A percentile compares a stretch with the other conserved stretches of the same genome.
phyloP scores from a whole-genome alignment of 1,140 invertebrate genomes.

The Drosophila malerkotliana region DNA sequence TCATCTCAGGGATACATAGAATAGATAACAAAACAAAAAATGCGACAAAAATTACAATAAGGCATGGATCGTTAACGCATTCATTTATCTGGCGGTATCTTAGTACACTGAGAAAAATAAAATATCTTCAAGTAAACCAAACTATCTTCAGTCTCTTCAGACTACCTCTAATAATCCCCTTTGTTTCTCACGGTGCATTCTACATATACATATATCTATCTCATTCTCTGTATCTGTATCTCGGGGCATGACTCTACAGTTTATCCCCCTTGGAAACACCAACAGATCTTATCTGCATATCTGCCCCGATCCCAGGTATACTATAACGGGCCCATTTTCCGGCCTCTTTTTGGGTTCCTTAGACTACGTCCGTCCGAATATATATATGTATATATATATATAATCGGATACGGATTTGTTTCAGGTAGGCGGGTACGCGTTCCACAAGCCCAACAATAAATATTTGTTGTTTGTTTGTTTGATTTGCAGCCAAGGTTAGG shows the following conservation, averaged over 20 bases:
- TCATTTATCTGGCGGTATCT: neutral
- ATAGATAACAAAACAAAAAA: conserved; percentile 5
- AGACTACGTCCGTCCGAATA: neutral
- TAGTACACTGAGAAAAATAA: neutral
- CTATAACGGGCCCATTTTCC: conserved; percentile 4
- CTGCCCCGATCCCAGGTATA: conserved; percentile 20
- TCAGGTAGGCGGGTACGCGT: conserved; percentile 52
- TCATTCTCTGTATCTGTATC: conserved; percentile 9
- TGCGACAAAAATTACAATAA: conserved; percentile 1
- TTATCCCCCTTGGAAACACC: conserved; percentile 39
- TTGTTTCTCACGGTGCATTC: conserved; percentile 3
- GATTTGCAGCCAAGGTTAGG: conserved; percentile 40
- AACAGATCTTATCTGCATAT: conserved; percentile 32
- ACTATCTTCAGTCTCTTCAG: neutral
- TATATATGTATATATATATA: neutral
- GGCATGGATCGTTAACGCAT: neutral
- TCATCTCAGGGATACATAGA: neutral
- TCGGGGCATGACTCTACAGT: conserved; percentile 15
- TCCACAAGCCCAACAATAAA: conserved; percentile 41
- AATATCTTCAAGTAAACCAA: too few relatives aligned
- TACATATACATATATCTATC: neutral
- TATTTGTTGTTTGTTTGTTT: conserved; percentile 22
- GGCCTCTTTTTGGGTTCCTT: conserved; percentile 1
- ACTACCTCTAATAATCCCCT: neutral
- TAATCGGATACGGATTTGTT: neutral